Evolutionary conservation across 1,140 invertebrate genomes (phyloP), one percentile per base, ranked within the genome.

Genomic region (Cydia amplana): DNA sequence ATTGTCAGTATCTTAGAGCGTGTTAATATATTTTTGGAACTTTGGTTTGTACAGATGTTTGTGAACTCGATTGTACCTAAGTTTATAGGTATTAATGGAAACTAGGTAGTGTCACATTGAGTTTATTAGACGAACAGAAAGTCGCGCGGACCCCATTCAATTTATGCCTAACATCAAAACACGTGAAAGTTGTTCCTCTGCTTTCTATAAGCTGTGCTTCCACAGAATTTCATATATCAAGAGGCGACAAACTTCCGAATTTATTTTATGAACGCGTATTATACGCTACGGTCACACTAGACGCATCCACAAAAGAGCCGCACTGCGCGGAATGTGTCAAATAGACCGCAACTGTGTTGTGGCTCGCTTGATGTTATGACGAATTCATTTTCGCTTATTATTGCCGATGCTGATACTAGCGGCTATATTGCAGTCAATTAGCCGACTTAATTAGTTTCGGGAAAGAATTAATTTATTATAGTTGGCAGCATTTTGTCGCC

Each of bases 221-320:
- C 36, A 46, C 43, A 16, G 43, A 46, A 46, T 16, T 46, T 46
- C 43, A 46, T 18, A 55, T 55, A 55, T 55, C 51, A 55, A 18
- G 46, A 49, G 46, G 16, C 16, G 36, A 14, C 14, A 46, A 18
- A 55, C n/a, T 55, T 23, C 55, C 20, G 9, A 23, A 23, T 60
- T 60, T 55, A 55, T 20, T 51, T 3, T 16, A 49, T 49, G 46
- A 49, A 49, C 46, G 67, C 75, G n/a, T 60, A n/a, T 60, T 60
- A 23, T n/a, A 55, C 49, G 46, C 46, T n/a, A 20, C 20, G 20
- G 55, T 20, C 55, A 60, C 55, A 23, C 18, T 60, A 60, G 18
- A 2, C 43, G 43, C 20, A 23, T 60, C 55, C 55, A 79, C 78
- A 81, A 85, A 82, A 76, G 74, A 76, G 82, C 81, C 82, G 73